These are phyloP conservation scores for Dendrolimus pini DNA, from an alignment of 2,888 invertebrate genomes.

Conservation along the genomic window DNA sequence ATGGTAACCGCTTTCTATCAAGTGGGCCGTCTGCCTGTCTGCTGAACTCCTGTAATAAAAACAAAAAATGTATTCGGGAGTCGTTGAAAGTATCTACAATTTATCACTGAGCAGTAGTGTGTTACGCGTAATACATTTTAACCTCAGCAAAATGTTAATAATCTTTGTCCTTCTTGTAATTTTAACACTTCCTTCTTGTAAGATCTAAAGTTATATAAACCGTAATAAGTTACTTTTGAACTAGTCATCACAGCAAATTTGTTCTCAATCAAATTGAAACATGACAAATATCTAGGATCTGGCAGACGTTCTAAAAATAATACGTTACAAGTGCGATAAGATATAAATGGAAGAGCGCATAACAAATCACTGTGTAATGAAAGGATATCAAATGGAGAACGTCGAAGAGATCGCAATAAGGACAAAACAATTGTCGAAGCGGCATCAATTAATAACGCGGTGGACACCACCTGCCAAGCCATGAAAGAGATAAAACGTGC, in stretches of 20 bases:
- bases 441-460: slow-evolving; percentile 55
- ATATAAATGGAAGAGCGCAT: not conserved
- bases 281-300: not conserved
- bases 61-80: no score
- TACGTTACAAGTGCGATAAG: not conserved
- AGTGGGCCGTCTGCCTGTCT: no score
- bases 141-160: no score
- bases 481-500: slow-evolving; percentile 39
- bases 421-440: slow-evolving; percentile 10
- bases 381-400: not conserved
- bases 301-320: not conserved
- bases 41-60: no score
- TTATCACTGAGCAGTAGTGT: no score
- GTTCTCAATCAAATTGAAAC: not conserved
- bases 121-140: no score
- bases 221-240: no score
- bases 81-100: no score
- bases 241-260: not conserved
- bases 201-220: no score
- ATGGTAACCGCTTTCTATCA: no score
- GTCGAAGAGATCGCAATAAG: not conserved
- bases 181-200: no score
- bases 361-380: not conserved
- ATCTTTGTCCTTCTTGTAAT: no score
- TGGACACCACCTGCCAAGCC: slow-evolving; percentile 51